Conservation (phyloP, 1,140 invertebrate genomes). For the Ridgeia piscesae region DNA sequence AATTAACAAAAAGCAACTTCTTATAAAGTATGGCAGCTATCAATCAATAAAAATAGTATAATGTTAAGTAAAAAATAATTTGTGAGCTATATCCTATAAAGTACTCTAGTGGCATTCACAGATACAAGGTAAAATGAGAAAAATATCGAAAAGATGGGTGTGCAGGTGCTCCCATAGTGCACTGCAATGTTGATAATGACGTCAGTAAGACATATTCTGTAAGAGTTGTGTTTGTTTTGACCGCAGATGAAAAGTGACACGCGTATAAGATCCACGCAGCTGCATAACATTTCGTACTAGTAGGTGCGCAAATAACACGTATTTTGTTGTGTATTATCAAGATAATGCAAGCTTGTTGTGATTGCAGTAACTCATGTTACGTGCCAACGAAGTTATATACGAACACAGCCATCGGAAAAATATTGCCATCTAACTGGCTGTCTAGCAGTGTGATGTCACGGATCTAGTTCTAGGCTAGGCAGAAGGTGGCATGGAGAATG, state of each 20-base stretch:
- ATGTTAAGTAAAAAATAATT: not conserved
- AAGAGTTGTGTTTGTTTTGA: not conserved
- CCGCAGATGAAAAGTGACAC: not conserved
- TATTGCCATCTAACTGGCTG: not conserved
- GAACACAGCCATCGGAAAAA: not conserved
- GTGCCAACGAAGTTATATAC: not conserved
- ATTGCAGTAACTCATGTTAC: not conserved
- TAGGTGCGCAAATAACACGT: not conserved
- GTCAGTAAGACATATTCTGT: not conserved
- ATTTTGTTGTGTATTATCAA: not conserved
- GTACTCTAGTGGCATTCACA: not conserved
- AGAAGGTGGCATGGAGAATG: not conserved
- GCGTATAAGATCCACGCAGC: not conserved
- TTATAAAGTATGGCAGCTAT: not conserved
- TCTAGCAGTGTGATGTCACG: not conserved
- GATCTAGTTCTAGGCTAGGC: not conserved
- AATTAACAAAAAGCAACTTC: not conserved
- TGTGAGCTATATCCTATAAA: not conserved
- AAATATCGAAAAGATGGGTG: not conserved
- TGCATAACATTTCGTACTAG: not conserved
- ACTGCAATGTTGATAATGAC: slow-evolving; percentile 1
- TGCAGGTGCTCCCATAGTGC: not conserved
- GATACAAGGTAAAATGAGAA: not conserved
- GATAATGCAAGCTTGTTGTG: not conserved
- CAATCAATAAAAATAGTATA: not conserved